These are phyloP conservation scores for Coranthus polyacanthus DNA, from an alignment of 2,797 vertebrate genomes.

Conservation along the genomic window DNA sequence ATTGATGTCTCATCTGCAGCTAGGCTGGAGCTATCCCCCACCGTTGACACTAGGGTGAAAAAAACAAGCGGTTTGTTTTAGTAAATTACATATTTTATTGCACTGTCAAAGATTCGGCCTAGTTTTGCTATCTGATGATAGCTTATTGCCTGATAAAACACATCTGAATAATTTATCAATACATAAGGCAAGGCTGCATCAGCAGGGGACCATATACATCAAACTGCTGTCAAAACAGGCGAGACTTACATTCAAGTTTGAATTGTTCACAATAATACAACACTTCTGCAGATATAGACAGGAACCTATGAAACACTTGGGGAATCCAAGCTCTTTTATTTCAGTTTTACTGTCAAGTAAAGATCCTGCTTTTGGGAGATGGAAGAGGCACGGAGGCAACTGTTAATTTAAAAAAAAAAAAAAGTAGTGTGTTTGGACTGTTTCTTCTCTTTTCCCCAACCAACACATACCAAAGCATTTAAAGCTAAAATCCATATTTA, in stretches of 20 bases:
- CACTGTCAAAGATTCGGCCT: constrained; percentile 26
- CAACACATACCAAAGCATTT: constrained; percentile 24
- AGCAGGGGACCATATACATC: constrained; percentile 54
- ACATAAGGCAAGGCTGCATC: constrained; percentile 43
- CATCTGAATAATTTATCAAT: constrained; percentile 62
- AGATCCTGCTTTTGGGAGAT: constrained; percentile 40
- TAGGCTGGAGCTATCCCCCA: constrained; percentile 81
- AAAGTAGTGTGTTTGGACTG: constrained; percentile 15
- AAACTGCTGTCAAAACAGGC: constrained; percentile 67
- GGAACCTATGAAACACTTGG: constrained; percentile 45
- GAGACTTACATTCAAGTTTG: constrained; percentile 52
- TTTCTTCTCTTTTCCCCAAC: neutral
- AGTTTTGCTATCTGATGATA: constrained; percentile 19
- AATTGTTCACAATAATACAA: constrained; percentile 55
- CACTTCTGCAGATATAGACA: constrained; percentile 40
- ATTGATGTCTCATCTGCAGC: constrained; percentile 89
- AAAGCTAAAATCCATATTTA: constrained; percentile 11
- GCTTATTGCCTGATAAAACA: constrained; percentile 42
- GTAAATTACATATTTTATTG: constrained; percentile 27
- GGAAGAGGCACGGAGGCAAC: constrained; percentile 18
- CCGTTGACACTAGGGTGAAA: constrained; percentile 42
- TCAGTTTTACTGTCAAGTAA: constrained; percentile 51
- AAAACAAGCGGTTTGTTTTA: neutral
- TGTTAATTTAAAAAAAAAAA: constrained; percentile 26
- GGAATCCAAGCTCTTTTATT: constrained; percentile 51